Evolutionary conservation across 2,113 vertebrate species (phyloP).

Genomic region (Hippocampus guttulatus): DNA sequence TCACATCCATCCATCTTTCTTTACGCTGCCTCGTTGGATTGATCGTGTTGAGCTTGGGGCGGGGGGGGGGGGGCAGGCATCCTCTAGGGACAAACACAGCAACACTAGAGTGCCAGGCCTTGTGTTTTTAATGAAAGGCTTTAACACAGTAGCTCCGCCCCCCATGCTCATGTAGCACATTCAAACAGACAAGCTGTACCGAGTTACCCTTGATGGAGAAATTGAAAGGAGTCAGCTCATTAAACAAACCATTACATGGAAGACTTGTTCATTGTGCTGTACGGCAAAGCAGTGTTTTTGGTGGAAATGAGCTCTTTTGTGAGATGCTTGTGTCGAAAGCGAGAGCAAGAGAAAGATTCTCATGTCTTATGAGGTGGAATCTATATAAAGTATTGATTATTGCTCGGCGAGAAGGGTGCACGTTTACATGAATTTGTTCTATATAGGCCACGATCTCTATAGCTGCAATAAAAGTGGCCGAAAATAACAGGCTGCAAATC

Average conservation of each 20-base stretch:
- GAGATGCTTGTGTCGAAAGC: not conserved
- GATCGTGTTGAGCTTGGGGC: conserved; percentile 33
- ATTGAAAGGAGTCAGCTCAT: conserved; percentile 19
- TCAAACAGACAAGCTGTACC: conserved; percentile 16
- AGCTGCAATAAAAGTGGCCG: not conserved
- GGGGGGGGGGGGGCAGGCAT: not conserved
- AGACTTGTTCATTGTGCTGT: not conserved
- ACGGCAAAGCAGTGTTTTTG: not conserved
- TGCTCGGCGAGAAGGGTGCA: conserved; percentile 10
- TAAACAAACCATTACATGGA: conserved; percentile 12
- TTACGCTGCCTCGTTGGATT: conserved; percentile 32
- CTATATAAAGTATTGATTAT: conserved; percentile 37
- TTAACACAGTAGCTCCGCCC: conserved; percentile 17
- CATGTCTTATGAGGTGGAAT: conserved; percentile 40
- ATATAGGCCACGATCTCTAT: not conserved
- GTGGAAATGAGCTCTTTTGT: conserved; percentile 6
- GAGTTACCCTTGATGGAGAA: conserved; percentile 11
- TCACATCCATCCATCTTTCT: conserved; percentile 30
- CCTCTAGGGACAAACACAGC: conserved; percentile 32
- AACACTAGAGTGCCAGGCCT: conserved; percentile 19
- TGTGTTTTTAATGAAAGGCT: conserved; percentile 53
- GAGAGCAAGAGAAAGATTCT: conserved; percentile 10
- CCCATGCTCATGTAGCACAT: conserved; percentile 13
- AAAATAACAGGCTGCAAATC: not conserved
- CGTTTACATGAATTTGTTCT: not conserved